Evolutionary conservation across 2,888 invertebrate species (phyloP), one percentile per base, ranked within the genome.

Genomic region (Amitus sp.): DNA sequence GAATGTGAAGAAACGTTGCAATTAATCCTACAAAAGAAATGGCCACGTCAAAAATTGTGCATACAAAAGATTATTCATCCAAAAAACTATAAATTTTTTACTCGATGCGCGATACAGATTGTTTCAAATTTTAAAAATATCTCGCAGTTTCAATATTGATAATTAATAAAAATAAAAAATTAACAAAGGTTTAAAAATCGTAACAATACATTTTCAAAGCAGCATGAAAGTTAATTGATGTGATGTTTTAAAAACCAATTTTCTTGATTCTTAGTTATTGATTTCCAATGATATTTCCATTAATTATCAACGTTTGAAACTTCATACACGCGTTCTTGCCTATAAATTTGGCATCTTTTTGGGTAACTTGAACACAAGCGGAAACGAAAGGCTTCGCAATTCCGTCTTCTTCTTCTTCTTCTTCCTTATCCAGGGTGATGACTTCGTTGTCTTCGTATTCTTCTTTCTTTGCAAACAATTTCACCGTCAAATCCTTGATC

Each of bases 1-100:
- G 96, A 33, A 97, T 93, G 83, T 94, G 89, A 49, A 97, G 86
- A 83, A 95, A 97, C 5, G 95, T 92, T 2, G 96, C 92, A 73
- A 95, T 90, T 55, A 97, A 86, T 73, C 87, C 88, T 85, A 58
- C n/a, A 72, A 68, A 53, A n/a, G n/a, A n/a, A n/a, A n/a, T n/a
- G n/a, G n/a, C n/a, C 9, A 7, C 28, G 28, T 27, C 9, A 27
- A 27, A 27, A 27, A 7, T 27, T 27, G 28, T 27, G 9, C 5
- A 27, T 7, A 27, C 9, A 27, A 27, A 7, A 5, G 28, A 27
- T 27, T 27, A 27, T 9, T 9, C 6, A 5, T 27, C 28, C 28
- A 27, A 27, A 27, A 27, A 27, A 27, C 9, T 5, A 27, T 7
- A 27, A 5, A 27, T 27, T 27, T 27, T 27, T 27, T 27, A n/a